These are phyloP conservation scores for Crotalus horridus DNA, from an alignment of 2,113 vertebrate genomes.

Conservation along the genomic window DNA sequence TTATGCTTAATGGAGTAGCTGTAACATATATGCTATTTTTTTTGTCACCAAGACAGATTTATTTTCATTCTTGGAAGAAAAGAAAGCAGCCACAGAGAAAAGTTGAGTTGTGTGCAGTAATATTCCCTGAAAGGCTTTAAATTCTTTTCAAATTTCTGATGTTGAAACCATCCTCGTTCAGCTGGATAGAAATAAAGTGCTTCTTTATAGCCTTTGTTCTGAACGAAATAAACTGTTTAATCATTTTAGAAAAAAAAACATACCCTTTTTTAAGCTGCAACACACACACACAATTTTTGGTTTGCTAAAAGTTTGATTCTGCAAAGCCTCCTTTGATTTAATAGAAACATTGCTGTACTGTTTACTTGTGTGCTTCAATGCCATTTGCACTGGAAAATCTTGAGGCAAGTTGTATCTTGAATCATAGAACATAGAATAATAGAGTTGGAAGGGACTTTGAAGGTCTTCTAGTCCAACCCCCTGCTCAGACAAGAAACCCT, in stretches of 20 bases:
- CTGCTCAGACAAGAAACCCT: neutral
- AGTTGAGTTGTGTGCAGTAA: neutral
- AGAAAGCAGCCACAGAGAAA: neutral
- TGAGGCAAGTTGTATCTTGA: neutral
- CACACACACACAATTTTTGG: neutral
- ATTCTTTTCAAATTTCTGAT: neutral
- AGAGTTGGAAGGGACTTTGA: neutral
- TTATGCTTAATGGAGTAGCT: neutral
- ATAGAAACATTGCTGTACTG: neutral
- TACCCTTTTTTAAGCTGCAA: neutral
- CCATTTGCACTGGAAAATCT: neutral
- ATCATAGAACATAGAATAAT: neutral
- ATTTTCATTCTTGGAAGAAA: neutral
- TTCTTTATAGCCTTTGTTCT: neutral
- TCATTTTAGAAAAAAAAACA: neutral
- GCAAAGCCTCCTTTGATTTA: neutral
- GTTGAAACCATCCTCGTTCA: neutral
- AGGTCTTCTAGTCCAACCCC: neutral
- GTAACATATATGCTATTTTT: neutral
- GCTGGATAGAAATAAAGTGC: neutral
- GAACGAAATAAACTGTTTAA: neutral
- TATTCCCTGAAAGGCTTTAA: neutral
- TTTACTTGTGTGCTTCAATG: neutral
- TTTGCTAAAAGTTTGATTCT: neutral
- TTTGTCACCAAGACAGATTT: neutral